These are phyloP conservation scores for Darevskia mixta DNA, from an alignment of 2,797 vertebrate genomes.

Conservation along the genomic window DNA sequence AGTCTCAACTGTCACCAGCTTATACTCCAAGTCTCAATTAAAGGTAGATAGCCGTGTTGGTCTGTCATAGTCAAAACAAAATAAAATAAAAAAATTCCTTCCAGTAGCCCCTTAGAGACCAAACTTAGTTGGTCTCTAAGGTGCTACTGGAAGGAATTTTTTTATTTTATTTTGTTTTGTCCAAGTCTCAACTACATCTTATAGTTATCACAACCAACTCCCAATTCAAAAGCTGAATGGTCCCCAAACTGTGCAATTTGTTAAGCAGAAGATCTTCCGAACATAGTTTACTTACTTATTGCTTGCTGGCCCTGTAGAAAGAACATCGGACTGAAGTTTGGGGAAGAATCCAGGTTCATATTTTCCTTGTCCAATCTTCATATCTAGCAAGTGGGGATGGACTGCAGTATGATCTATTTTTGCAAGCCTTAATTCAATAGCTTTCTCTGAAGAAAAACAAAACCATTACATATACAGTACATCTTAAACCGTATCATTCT, in stretches of 20 bases:
- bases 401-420: constrained; percentile 99
- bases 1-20: neutral
- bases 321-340: constrained; percentile 93
- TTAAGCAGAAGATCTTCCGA: neutral
- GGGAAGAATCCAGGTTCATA: constrained; percentile 98
- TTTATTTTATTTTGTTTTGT: no score
- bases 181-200: no score
- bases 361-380: constrained; percentile 99
- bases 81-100: no score
- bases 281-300: constrained; percentile 89
- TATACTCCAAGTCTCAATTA: no score
- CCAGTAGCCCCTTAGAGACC: no score
- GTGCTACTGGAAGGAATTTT: no score
- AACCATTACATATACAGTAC: neutral
- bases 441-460: constrained; percentile 86
- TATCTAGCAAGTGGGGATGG: constrained; percentile 97
- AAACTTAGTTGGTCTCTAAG: no score
- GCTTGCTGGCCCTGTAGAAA: constrained; percentile 93
- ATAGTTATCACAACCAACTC: neutral
- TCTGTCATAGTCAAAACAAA: no score
- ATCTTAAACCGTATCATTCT: constrained; percentile 7
- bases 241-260: neutral
- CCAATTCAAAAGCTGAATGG: neutral
- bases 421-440: constrained; percentile 91
- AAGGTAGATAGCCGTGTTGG: no score